Evolutionary conservation across 2,888 invertebrate species (phyloP).

Genomic region (Ectemnius continuus): DNA sequence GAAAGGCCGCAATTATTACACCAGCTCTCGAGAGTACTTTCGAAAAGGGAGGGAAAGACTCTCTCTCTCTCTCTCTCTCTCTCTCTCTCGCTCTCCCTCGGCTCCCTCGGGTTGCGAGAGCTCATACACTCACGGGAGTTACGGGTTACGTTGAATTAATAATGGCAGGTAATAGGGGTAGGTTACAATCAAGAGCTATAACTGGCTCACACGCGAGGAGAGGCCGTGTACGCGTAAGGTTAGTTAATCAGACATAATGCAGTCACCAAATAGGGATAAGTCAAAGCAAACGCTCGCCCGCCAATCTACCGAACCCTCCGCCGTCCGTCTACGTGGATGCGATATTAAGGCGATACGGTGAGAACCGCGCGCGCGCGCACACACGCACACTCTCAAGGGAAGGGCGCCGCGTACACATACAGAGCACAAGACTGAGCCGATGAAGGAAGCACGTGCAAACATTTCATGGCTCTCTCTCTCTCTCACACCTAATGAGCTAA

Average conservation of each 20-base stretch:
- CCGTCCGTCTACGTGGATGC: slow-evolving; percentile 13
- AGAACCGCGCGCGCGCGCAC: not conserved
- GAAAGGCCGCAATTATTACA: no score
- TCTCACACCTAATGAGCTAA: slow-evolving; percentile 34
- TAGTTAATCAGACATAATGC: slow-evolving; percentile 52
- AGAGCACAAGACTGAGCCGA: not conserved
- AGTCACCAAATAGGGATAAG: slow-evolving; percentile 54
- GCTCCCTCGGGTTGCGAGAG: not conserved
- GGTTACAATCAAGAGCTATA: slow-evolving; percentile 41
- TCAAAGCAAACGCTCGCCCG: slow-evolving; percentile 48
- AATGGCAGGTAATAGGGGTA: slow-evolving; percentile 32
- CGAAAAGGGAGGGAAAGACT: no score
- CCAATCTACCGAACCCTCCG: slow-evolving; percentile 16
- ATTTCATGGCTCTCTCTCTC: slow-evolving; percentile 20
- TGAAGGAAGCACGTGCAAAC: slow-evolving; percentile 41
- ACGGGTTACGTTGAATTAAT: slow-evolving; percentile 24
- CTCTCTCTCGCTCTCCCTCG: no score
- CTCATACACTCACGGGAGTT: not conserved
- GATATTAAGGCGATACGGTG: slow-evolving; percentile 37
- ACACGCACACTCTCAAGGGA: not conserved
- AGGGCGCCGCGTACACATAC: not conserved
- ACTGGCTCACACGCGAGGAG: slow-evolving; percentile 19
- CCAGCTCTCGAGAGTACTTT: no score
- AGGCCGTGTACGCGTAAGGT: slow-evolving; percentile 42
- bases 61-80: no score